Conservation (phyloP, 2,888 invertebrate species). For the Drosophila pegasa region DNA sequence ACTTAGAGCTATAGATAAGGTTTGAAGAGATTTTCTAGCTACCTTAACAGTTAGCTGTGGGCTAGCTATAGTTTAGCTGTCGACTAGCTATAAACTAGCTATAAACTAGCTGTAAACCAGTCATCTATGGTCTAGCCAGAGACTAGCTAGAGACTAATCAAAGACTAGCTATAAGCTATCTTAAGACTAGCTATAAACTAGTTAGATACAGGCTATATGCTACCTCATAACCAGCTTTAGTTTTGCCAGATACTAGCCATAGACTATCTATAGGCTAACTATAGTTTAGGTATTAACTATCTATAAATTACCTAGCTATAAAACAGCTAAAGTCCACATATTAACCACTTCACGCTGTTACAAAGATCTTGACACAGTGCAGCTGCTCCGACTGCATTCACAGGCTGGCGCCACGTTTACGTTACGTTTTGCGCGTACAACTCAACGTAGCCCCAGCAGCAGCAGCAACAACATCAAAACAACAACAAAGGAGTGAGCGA, state of each 20-base stretch:
- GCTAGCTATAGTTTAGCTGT: background rate
- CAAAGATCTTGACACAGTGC: slow-evolving; percentile 17
- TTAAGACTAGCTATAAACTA: too few species aligned
- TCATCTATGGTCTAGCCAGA: background rate
- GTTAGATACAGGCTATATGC: too few species aligned
- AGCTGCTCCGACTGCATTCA: slow-evolving; percentile 1
- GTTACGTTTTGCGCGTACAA: slow-evolving; percentile 52
- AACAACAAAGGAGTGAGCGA: slow-evolving; percentile 3
- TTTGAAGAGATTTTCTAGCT: background rate
- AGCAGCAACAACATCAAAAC: slow-evolving; percentile 15
- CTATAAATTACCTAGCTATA: background rate
- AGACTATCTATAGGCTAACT: background rate
- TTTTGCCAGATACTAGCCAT: background rate
- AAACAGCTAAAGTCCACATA: too few species aligned
- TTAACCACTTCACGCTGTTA: background rate
- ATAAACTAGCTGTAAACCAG: background rate
- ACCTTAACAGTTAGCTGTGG: background rate
- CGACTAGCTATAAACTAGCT: background rate
- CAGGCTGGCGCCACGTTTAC: slow-evolving; percentile 43
- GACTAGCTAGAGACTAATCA: background rate
- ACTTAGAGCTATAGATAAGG: background rate
- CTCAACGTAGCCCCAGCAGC: slow-evolving; percentile 27
- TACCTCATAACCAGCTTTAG: too few species aligned
- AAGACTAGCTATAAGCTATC: too few species aligned
- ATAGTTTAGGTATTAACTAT: background rate